Evolutionary conservation across 2,888 invertebrate genomes (phyloP), one percentile per base, ranked within the genome.

Genomic region (Tenthredo mesomela): DNA sequence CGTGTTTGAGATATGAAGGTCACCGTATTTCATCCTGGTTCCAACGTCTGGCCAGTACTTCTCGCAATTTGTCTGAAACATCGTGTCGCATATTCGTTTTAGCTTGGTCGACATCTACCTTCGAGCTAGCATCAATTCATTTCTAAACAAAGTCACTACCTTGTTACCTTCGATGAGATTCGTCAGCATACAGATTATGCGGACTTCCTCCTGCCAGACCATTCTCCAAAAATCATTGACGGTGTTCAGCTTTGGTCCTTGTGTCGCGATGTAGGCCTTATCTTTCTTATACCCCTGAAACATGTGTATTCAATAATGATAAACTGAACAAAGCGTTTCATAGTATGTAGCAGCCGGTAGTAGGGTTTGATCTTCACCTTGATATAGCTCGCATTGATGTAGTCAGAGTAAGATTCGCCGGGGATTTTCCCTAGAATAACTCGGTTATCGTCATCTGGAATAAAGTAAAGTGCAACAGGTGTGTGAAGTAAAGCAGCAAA

Each of bases 171-270:
- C 29, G 29, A 29, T 29, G 2, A 29, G 29, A 29, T 94, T 94
- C 10, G 94, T 93, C 47, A 95, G 87, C 94, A 95, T 94, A 29
- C 94, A 93, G 82, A 95, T 94, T 70, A 94, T 89, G 58, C 90
- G 90, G 0, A 94, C 93, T 29, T 93, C 92, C 87, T 95, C 94
- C 87, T 95, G 94, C 94, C 94, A 94, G 50, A 94, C 87, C 93
- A 94, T 94, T 73, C 93, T 88, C 94, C 94, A 94, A 87, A 94
- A 94, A 87, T 94, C 94, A 12, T 89, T 88, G 2, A 93, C 86
- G 0, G 94, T 94, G 80, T 89, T 90, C 18, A 88, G 86, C 85
- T 91, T 91, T 6, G 93, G 93, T 18, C 93, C 93, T 87, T 94
- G 92, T 50, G 94, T 91, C 3, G 93, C 93, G 88, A 94, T 92